These are phyloP conservation scores for Epicampocera succincta DNA, from an alignment of 2,888 invertebrate genomes.

Conservation along the genomic window DNA sequence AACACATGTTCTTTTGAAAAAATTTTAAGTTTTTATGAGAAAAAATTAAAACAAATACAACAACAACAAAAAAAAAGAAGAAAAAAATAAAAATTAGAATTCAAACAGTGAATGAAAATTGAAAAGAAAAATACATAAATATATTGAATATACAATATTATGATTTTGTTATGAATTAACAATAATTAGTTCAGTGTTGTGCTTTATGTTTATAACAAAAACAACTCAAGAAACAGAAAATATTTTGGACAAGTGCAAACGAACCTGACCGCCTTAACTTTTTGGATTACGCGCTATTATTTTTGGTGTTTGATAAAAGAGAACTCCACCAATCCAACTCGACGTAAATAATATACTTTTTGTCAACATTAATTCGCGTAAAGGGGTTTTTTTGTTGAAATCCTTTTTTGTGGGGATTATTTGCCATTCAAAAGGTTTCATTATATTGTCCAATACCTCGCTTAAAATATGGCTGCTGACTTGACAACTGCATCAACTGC, in stretches of 20 bases:
- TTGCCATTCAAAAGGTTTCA: neutral
- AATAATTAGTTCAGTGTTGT: conserved; percentile 37
- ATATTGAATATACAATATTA: conserved; percentile 38
- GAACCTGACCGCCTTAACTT: conserved; percentile 32
- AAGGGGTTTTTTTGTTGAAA: conserved; percentile 11
- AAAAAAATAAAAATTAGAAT: conserved; percentile 36
- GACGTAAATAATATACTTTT: conserved; percentile 2
- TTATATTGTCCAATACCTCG: conserved; percentile 44
- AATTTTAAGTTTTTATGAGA: conserved; percentile 16
- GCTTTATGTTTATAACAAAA: conserved; percentile 27
- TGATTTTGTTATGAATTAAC: conserved; percentile 30
- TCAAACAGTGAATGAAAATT: conserved; percentile 3
- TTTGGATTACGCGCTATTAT: conserved; percentile 62
- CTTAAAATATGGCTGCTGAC: conserved; percentile 63
- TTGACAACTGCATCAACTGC: conserved; percentile 49
- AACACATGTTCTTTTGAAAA: conserved; percentile 60
- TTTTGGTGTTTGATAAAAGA: conserved; percentile 14
- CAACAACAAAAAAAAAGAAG: conserved; percentile 20
- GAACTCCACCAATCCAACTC: neutral
- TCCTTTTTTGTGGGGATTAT: conserved; percentile 28
- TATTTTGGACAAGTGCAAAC: conserved; percentile 3
- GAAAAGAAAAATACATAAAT: neutral
- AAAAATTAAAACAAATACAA: conserved; percentile 10
- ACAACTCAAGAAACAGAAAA: conserved; percentile 41
- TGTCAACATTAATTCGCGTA: neutral